A percentile compares a stretch with the other conserved stretches of the same genome.
Conservation (phyloP, 64 coral and sea anemone species). For the Porites lutea region DNA sequence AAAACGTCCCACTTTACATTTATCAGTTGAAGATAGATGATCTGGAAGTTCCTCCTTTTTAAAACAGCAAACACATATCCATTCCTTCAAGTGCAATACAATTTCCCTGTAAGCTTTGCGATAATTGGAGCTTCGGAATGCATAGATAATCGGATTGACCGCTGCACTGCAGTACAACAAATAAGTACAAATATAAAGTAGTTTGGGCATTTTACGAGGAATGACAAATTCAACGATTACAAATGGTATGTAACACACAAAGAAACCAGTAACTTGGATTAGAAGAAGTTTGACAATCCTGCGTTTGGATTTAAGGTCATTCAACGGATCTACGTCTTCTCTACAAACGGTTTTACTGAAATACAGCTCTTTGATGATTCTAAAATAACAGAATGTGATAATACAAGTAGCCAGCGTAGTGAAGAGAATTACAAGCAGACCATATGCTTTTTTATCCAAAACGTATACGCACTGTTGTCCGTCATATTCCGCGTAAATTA, state of each 20-base stretch:
- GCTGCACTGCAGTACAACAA: constrained; percentile 48
- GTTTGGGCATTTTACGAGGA: too few relatives aligned
- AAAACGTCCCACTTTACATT: not conserved
- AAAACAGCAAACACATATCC: not conserved
- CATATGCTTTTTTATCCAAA: not conserved
- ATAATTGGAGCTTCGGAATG: constrained; percentile 55
- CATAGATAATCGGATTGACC: constrained; percentile 60
- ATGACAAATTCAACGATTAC: constrained; percentile 6
- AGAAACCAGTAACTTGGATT: constrained; percentile 39
- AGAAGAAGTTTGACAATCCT: constrained; percentile 61
- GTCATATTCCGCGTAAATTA: constrained; percentile 32
- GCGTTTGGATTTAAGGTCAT: constrained; percentile 28
- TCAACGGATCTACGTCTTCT: not conserved
- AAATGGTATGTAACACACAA: constrained; percentile 56
- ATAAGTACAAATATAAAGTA: constrained; percentile 23
- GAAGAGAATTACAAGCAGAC: not conserved
- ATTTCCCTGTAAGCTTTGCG: constrained; percentile 48
- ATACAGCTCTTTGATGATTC: constrained; percentile 69
- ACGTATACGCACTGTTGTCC: not conserved
- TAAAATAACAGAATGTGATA: constrained; percentile 52
- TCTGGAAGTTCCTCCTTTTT: not conserved
- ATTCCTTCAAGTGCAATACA: not conserved
- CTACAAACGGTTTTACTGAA: constrained; percentile 61
- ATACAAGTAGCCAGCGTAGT: not conserved
- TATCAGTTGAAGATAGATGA: not conserved